These are phyloP conservation scores for Lutjanus campechanus DNA, from an alignment of 2,797 vertebrate species.

Conservation along the genomic window DNA sequence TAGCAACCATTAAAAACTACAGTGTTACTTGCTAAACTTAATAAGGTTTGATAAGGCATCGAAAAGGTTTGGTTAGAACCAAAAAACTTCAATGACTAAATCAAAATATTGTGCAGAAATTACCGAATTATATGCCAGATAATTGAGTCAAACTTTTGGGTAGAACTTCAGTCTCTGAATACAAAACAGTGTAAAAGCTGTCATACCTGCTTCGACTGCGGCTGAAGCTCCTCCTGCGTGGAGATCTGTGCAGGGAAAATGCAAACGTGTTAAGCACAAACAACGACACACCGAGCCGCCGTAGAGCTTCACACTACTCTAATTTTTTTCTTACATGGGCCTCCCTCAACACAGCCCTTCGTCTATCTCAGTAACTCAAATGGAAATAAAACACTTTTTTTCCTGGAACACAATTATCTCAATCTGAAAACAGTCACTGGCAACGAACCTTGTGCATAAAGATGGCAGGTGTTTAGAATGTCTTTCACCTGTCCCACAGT, in stretches of 20 bases:
- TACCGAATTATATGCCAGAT: too few species aligned
- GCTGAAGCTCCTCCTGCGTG: conserved; percentile 97
- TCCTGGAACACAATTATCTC: conserved; percentile 38
- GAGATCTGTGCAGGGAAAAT: conserved; percentile 90
- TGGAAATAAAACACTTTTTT: conserved; percentile 48
- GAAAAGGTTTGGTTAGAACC: too few species aligned
- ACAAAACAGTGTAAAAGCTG: background rate
- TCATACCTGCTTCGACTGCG: conserved; percentile 97
- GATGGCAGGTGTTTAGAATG: conserved; percentile 48
- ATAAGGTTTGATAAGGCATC: too few species aligned
- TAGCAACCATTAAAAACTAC: too few species aligned
- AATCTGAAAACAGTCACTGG: conserved; percentile 50
- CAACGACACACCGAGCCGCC: background rate
- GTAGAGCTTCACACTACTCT: conserved; percentile 55
- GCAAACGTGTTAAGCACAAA: conserved; percentile 53
- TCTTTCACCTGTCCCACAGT: conserved; percentile 48
- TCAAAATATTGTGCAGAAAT: background rate
- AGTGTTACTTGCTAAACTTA: too few species aligned
- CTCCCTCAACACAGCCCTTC: conserved; percentile 66
- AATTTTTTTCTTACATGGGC: conserved; percentile 49
- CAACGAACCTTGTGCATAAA: conserved; percentile 63
- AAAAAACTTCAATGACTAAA: too few species aligned
- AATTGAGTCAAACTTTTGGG: background rate
- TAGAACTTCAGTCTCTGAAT: background rate
- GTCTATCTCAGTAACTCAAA: conserved; percentile 48